A percentile compares a stretch with the other conserved stretches of the same genome.
Conservation (phyloP, 1,140 invertebrate genomes). For the Drosophila leontia region DNA sequence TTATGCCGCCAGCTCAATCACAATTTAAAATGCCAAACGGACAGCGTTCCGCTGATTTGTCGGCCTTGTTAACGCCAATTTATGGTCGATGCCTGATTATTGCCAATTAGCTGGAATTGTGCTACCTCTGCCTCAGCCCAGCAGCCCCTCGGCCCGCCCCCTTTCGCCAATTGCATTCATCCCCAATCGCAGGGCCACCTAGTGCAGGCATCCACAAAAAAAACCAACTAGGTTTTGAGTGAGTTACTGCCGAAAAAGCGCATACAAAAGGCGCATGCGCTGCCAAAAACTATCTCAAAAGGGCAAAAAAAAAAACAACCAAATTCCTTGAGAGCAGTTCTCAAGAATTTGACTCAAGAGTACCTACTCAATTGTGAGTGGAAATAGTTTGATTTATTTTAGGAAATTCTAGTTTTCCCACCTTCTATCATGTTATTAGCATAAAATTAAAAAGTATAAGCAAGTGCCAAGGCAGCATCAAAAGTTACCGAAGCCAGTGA, state of each 20-base stretch:
- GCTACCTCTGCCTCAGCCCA: conserved; percentile 11
- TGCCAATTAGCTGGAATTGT: conserved; percentile 75
- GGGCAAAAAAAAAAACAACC: not conserved
- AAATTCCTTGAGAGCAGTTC: not conserved
- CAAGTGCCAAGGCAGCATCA: not conserved
- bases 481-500: not conserved
- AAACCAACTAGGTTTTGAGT: conserved; percentile 48
- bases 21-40: conserved; percentile 67
- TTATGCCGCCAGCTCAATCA: conserved; percentile 77
- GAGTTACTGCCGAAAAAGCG: conserved; percentile 33
- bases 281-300: conserved; percentile 35
- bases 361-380: conserved; percentile 13
- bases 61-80: conserved; percentile 74
- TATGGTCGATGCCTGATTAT: conserved; percentile 71
- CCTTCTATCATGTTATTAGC: not conserved
- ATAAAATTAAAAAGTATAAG: not conserved
- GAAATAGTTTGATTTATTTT: not conserved
- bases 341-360: conserved; percentile 14
- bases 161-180: conserved; percentile 40
- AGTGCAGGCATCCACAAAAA: conserved; percentile 30
- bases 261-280: conserved; percentile 22
- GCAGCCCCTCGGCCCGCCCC: conserved; percentile 8
- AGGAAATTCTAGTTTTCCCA: not conserved
- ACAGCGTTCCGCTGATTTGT: conserved; percentile 63
- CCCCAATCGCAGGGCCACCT: conserved; percentile 36